phyloP scores from a whole-genome alignment of 2,113 vertebrate genomes.

The Malurus elegans region DNA sequence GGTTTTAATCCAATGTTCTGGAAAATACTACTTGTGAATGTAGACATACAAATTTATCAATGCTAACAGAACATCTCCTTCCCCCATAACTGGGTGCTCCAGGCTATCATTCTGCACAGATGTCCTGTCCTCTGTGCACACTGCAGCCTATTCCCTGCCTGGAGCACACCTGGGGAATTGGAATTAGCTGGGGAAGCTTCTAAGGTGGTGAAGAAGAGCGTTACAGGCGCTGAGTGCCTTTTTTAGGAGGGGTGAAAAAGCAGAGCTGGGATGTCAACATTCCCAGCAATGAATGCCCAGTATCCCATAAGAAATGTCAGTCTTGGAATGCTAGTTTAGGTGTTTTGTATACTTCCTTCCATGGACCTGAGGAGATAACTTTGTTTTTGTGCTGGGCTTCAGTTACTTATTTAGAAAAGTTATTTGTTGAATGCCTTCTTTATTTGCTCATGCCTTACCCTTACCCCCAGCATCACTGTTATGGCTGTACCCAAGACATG shows the following conservation, averaged over 20 bases:
- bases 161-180: background rate
- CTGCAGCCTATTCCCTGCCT: background rate
- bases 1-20: background rate
- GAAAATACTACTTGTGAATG: background rate
- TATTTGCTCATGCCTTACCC: background rate
- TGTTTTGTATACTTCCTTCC: background rate
- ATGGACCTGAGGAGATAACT: background rate
- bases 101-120: background rate
- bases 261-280: background rate
- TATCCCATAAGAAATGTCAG: fast-evolving
- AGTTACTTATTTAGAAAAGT: background rate
- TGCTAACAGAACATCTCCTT: background rate
- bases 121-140: background rate
- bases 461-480: background rate
- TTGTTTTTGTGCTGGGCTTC: background rate
- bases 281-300: background rate
- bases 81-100: fast-evolving
- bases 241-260: background rate
- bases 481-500: background rate
- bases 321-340: background rate
- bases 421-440: background rate
- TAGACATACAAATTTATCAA: background rate
- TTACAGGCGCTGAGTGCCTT: background rate
- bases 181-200: background rate
- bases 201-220: background rate